phyloP scores from a whole-genome alignment of 2,888 invertebrate species.

The Nebria salina region DNA sequence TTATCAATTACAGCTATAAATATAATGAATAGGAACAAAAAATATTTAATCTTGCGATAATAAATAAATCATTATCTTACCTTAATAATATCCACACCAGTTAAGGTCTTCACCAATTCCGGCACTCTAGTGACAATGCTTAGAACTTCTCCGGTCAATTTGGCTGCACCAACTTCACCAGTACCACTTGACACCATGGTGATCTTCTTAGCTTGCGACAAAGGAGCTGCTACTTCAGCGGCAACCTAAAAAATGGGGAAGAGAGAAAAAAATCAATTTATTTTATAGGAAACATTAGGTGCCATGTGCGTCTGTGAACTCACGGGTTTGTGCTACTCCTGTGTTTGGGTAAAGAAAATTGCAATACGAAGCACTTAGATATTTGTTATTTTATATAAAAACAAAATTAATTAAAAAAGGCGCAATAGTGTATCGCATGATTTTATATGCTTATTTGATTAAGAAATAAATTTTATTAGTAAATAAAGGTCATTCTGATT shows the following conservation, averaged over 20 bases:
- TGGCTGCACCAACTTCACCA: conserved; percentile 92
- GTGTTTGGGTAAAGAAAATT: too few species aligned
- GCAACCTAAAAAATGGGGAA: conserved; percentile 77
- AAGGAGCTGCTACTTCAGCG: conserved; percentile 94
- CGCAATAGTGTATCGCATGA: background rate
- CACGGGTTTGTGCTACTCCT: too few species aligned
- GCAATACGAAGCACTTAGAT: too few species aligned
- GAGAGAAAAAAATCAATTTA: background rate
- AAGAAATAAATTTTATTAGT: background rate
- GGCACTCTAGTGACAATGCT: conserved; percentile 93
- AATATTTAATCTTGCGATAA: background rate
- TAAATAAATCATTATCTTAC: conserved; percentile 61
- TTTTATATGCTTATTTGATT: background rate
- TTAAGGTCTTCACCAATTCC: conserved; percentile 87
- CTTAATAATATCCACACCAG: conserved; percentile 94
- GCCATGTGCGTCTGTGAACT: too few species aligned
- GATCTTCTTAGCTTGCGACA: conserved; percentile 93
- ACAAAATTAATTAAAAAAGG: too few species aligned
- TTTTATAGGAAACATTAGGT: background rate
- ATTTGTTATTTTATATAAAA: too few species aligned
- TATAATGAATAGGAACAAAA: too few species aligned
- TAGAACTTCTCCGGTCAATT: conserved; percentile 93
- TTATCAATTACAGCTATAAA: too few species aligned
- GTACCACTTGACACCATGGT: conserved; percentile 95
- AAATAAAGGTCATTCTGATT: background rate